Evolutionary conservation across 2,113 vertebrate genomes (phyloP).

Genomic region (Bostrychus sinensis): DNA sequence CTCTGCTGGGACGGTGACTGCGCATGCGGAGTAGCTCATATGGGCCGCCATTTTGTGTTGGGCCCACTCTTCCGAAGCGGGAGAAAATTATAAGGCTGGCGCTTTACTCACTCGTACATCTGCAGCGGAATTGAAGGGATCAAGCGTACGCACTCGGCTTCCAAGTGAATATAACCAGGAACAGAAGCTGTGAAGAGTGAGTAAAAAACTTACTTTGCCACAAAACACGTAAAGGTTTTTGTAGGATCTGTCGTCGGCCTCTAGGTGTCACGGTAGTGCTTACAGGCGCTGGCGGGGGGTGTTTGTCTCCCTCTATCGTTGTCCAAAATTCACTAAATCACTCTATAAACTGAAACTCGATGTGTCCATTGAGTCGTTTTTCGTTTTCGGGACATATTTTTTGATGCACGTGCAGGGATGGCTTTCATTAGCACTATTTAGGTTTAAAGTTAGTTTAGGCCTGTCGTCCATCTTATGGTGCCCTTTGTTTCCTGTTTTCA

Average conservation of each 20-base stretch:
- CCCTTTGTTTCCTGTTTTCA: constrained; percentile 80
- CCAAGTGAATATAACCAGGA: constrained; percentile 48
- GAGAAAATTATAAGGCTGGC: constrained; percentile 80
- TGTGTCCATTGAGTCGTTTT: constrained; percentile 24
- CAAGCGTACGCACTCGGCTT: constrained; percentile 25
- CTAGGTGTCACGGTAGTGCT: constrained; percentile 99
- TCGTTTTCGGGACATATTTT: constrained; percentile 27
- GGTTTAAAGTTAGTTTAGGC: constrained; percentile 71
- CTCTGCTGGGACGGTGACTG: constrained; percentile 26
- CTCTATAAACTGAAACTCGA: constrained; percentile 63
- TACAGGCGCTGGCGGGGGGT: constrained; percentile 92
- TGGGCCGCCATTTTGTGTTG: constrained; percentile 92
- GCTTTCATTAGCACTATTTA: constrained; percentile 10
- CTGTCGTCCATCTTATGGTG: constrained; percentile 76
- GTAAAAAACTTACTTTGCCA: constrained; percentile 69
- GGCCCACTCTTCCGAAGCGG: constrained; percentile 82
- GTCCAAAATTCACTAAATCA: constrained; percentile 83
- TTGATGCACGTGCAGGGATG: constrained; percentile 18
- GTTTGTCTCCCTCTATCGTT: constrained; percentile 99
- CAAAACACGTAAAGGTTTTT: constrained; percentile 83
- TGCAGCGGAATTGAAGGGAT: constrained; percentile 22
- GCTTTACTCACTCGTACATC: constrained; percentile 53
- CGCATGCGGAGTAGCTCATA: constrained; percentile 80
- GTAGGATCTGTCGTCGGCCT: constrained; percentile 96
- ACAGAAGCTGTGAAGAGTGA: constrained; percentile 71